Evolutionary conservation across 2,888 invertebrate genomes (phyloP), one percentile per base, ranked within the genome.

Genomic region (Meganola albula): DNA sequence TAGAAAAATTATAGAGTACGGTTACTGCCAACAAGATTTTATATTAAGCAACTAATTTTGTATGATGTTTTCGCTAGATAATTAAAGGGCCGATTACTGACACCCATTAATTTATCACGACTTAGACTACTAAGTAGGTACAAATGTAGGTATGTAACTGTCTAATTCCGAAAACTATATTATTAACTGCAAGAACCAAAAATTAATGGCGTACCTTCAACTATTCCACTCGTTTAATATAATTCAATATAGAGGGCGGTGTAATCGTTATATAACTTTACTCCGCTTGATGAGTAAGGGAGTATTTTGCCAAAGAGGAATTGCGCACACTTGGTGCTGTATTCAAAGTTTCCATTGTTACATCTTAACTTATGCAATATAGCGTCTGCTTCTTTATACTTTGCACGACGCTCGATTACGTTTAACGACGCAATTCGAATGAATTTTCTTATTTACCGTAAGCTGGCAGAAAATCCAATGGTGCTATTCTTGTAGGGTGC

Each of bases 351-450:
- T 83, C 69, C 82, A 82, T 74, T 83, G 80, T 80, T 69, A 83
- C 77, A 77, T 77, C 78, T 73, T 70, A 84, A 84, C 83, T 84
- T 84, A 78, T 76, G 83, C 82, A 82, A 82, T 84, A 83, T 80
- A 76, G 69, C 75, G 76, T 77, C 73, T 74, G 77, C 76, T 77
- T 76, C 77, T 77, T 83, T 79, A 83, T 83, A 83, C 84, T 83
- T 85, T 82, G 74, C 69, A 69, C 66, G 69, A 71, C 80, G 83
- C 78, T 83, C 84, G 84, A 85, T 85, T 84, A 78, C 79, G 63
- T 74, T 82, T 84, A 83, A 84, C 79, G 75, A 72, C 77, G 65
- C 69, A 68, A 69, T 78, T 69, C 73, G 70, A 73, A 76, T 71
- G 73, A 84, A 82, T 83, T 79, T 75, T 78, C 76, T 83, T 84